These are phyloP conservation scores for Eupristina koningsbergeri DNA, from an alignment of 1,140 invertebrate species.

Conservation along the genomic window DNA sequence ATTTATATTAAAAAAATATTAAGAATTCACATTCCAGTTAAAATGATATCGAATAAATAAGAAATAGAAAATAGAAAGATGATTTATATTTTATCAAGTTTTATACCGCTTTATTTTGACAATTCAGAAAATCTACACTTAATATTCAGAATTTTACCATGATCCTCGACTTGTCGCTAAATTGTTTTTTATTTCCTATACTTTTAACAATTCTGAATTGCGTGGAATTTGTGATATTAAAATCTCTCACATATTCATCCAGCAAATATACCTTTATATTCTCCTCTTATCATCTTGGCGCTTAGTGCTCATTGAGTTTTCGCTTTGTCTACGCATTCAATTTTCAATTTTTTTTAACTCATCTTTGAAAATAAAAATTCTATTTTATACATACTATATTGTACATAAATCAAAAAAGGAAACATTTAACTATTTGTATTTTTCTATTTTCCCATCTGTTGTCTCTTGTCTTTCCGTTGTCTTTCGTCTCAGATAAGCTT, in stretches of 20 bases:
- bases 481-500: neutral
- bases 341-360: neutral
- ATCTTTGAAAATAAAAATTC: slow-evolving; percentile 1
- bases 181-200: neutral
- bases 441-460: neutral
- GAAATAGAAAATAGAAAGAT: too few species aligned
- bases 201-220: neutral
- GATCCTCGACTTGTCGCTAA: neutral
- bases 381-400: neutral
- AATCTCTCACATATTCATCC: slow-evolving; percentile 20
- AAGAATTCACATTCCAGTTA: too few species aligned
- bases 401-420: neutral
- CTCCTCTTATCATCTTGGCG: neutral
- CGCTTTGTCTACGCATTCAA: neutral
- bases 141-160: neutral
- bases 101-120: too few species aligned
- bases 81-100: too few species aligned
- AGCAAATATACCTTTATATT: neutral
- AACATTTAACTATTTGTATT: neutral
- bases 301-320: slow-evolving; percentile 11
- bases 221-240: slow-evolving; percentile 7
- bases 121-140: too few species aligned
- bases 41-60: too few species aligned
- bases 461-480: slow-evolving; percentile 1
- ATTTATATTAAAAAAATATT: too few species aligned